A percentile compares a stretch with the other conserved stretches of the same genome.
Evolutionary conservation across 2,113 vertebrate species (phyloP).

Genomic region (Eurystomus gularis): DNA sequence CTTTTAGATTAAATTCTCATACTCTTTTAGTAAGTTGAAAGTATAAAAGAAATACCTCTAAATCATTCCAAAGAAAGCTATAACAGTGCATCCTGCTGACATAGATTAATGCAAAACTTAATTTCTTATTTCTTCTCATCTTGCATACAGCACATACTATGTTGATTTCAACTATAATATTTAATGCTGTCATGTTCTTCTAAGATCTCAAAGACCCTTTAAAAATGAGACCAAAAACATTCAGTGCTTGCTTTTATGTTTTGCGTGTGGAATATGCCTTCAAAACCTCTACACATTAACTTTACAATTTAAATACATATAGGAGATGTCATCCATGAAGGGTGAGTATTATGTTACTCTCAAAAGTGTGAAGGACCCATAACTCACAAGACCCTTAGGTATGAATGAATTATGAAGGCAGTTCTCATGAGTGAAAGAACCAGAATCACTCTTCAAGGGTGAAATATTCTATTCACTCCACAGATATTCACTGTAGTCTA

Average conservation of each 20-base stretch:
- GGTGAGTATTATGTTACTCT: conserved; percentile 18
- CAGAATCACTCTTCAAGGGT: conserved; percentile 40
- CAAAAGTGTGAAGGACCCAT: conserved; percentile 16
- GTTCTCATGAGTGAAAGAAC: conserved; percentile 50
- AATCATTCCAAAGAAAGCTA: background rate
- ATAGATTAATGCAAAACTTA: conserved; percentile 3
- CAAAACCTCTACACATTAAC: background rate
- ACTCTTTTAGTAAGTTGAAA: background rate
- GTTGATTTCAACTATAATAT: background rate
- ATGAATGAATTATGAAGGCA: conserved; percentile 53
- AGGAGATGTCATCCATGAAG: conserved; percentile 30
- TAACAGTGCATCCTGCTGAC: background rate
- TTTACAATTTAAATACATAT: conserved; percentile 23
- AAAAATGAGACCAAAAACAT: background rate
- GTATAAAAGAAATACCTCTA: conserved; percentile 14
- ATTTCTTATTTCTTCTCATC: background rate
- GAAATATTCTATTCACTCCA: conserved; percentile 38
- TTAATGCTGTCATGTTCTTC: background rate
- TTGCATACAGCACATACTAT: background rate
- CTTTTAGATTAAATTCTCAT: background rate
- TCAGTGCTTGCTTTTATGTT: background rate
- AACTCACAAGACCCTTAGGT: conserved; percentile 27
- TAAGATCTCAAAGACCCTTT: background rate
- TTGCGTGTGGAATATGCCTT: background rate
- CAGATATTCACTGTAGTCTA: background rate